phyloP scores from a whole-genome alignment of 2,888 invertebrate species.

The Hermodice carunculata region DNA sequence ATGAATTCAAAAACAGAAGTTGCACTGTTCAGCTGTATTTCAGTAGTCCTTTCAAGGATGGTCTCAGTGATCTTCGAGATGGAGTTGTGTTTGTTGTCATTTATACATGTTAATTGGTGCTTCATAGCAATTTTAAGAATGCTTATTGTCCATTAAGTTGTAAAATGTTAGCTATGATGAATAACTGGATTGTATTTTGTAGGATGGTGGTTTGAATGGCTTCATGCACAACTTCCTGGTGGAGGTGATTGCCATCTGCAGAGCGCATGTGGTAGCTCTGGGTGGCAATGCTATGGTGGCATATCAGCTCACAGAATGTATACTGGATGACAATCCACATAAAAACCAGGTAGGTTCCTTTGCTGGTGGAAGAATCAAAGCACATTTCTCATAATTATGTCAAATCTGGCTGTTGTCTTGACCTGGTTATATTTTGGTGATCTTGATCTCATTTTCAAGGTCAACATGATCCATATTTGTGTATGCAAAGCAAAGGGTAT shows the following conservation, averaged over 20 bases:
- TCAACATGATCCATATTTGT: no score
- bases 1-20: no score
- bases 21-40: no score
- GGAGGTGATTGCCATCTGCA: conserved; percentile 92
- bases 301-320: conserved; percentile 92
- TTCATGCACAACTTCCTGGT: conserved; percentile 95
- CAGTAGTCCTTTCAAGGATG: no score
- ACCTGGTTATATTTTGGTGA: not conserved
- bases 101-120: no score
- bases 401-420: not conserved
- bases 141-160: no score
- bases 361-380: not conserved
- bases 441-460: not conserved
- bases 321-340: conserved; percentile 91
- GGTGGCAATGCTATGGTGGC: conserved; percentile 97
- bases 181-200: no score
- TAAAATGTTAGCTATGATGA: no score
- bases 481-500: no score
- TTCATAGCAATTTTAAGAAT: no score
- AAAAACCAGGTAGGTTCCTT: conserved; percentile 88
- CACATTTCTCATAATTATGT: not conserved
- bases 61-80: no score
- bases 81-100: no score
- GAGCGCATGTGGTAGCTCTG: conserved; percentile 92
- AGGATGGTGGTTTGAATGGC: conserved; percentile 91